Conservation (phyloP, 1,140 invertebrate species). For the Saxidomus purpurata region DNA sequence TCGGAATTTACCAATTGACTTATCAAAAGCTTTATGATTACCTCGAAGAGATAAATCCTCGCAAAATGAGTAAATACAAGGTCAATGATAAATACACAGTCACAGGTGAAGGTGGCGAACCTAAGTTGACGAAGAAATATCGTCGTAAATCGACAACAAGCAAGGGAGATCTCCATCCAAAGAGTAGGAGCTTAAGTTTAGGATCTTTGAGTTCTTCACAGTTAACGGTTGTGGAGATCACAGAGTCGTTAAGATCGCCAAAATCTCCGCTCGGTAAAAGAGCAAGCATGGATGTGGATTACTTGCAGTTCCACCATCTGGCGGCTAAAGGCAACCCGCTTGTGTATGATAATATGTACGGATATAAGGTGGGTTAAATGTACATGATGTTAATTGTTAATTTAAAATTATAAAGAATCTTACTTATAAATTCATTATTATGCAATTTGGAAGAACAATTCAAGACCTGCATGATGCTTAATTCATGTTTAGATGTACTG, state of each 20-base stretch:
- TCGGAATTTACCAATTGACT: constrained; percentile 54
- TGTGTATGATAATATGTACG: constrained; percentile 60
- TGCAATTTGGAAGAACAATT: too few species aligned
- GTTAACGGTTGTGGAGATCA: constrained; percentile 49
- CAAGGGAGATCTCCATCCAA: constrained; percentile 24
- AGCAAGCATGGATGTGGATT: constrained; percentile 16
- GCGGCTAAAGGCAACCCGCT: constrained; percentile 44
- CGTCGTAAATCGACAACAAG: constrained; percentile 29
- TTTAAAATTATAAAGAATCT: not conserved
- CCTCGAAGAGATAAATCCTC: constrained; percentile 7
- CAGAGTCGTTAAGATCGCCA: constrained; percentile 29
- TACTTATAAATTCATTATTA: too few species aligned
- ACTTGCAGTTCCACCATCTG: constrained; percentile 30
- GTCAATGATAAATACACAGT: constrained; percentile 57
- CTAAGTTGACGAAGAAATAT: constrained; percentile 46
- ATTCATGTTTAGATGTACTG: too few species aligned
- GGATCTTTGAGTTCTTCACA: constrained; percentile 34
- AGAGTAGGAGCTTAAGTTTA: constrained; percentile 57
- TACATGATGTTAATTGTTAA: not conserved
- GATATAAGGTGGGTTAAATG: constrained; percentile 58
- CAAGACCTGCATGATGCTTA: too few species aligned
- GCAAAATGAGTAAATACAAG: constrained; percentile 59
- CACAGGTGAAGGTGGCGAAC: constrained; percentile 29
- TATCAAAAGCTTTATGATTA: constrained; percentile 40
- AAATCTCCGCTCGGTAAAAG: constrained; percentile 26